Percentiles rank a stretch among this genome's conserved stretches.
These are phyloP conservation scores for Lacanobia oleracea DNA, from an alignment of 2,888 invertebrate genomes.

Conservation along the genomic window DNA sequence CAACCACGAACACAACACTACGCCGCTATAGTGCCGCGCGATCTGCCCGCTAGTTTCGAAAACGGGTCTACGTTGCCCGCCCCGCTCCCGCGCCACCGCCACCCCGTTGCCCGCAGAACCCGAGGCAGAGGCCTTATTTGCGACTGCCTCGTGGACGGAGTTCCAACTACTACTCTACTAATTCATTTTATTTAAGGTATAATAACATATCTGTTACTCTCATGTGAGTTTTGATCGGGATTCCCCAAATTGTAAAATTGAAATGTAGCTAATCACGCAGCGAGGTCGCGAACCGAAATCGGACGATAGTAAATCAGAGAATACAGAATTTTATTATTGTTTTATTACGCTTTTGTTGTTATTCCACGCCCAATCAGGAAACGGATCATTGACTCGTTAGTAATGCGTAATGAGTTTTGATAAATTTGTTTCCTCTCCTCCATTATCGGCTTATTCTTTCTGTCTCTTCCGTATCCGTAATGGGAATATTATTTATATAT, in stretches of 20 bases:
- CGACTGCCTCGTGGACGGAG: too few relatives aligned
- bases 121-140: too few relatives aligned
- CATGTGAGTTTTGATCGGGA: not conserved
- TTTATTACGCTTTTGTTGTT: constrained; percentile 5
- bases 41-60: too few relatives aligned
- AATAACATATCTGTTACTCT: too few relatives aligned
- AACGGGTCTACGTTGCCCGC: too few relatives aligned
- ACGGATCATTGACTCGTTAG: constrained; percentile 33
- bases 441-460: constrained; percentile 23
- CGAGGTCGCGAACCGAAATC: constrained; percentile 14
- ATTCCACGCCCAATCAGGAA: constrained; percentile 37
- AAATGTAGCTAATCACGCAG: constrained; percentile 9
- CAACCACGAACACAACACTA: too few relatives aligned
- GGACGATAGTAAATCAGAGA: constrained; percentile 11
- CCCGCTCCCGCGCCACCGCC: too few relatives aligned
- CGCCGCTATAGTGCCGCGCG: too few relatives aligned
- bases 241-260: constrained; percentile 33
- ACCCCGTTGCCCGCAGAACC: too few relatives aligned
- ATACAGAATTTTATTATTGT: constrained; percentile 12
- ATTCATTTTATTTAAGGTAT: too few relatives aligned
- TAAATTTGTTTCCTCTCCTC: constrained; percentile 17
- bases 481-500: not conserved
- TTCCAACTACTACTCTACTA: too few relatives aligned
- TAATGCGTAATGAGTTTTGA: constrained; percentile 34
- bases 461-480: constrained; percentile 5